Percentiles rank a stretch among this genome's conserved stretches.
Evolutionary conservation across 1,140 invertebrate genomes (phyloP).

Genomic region (Drosophila arizonae): DNA sequence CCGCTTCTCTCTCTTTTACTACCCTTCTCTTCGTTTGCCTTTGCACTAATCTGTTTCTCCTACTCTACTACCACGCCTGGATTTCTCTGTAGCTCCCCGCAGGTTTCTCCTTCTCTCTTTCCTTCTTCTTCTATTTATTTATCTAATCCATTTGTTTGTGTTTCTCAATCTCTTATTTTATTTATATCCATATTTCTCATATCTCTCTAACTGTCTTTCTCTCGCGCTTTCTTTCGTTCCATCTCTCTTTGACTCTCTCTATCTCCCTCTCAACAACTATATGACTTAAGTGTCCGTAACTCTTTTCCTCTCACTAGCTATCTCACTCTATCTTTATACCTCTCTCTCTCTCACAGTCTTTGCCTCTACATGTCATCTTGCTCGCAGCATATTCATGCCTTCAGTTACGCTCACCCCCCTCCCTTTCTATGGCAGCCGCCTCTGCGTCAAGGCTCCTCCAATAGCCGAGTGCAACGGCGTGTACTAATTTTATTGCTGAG

Average conservation of each 20-base stretch:
- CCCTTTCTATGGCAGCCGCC: background rate
- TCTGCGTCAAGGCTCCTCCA: conserved; percentile 18
- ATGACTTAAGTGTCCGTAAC: too few relatives aligned
- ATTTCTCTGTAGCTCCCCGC: too few relatives aligned
- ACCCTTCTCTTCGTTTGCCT: too few relatives aligned
- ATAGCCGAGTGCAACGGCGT: conserved; percentile 68
- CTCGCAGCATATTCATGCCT: background rate
- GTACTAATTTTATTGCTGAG: conserved; percentile 80
- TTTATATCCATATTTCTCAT: too few relatives aligned
- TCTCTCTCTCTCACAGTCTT: background rate
- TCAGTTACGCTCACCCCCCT: background rate
- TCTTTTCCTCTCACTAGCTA: background rate
- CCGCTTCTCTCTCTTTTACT: too few relatives aligned
- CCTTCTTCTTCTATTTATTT: too few relatives aligned
- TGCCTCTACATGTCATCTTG: background rate
- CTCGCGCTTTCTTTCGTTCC: background rate
- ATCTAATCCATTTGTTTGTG: too few relatives aligned
- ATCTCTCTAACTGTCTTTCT: background rate
- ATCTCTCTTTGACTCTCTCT: background rate
- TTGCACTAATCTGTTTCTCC: too few relatives aligned
- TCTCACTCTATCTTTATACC: background rate
- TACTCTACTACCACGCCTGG: too few relatives aligned
- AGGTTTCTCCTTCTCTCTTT: too few relatives aligned
- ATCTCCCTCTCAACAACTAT: background rate
- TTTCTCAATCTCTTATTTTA: too few relatives aligned